Conservation (phyloP, 2,888 invertebrate genomes). For the Nipponacmea schrenckii region DNA sequence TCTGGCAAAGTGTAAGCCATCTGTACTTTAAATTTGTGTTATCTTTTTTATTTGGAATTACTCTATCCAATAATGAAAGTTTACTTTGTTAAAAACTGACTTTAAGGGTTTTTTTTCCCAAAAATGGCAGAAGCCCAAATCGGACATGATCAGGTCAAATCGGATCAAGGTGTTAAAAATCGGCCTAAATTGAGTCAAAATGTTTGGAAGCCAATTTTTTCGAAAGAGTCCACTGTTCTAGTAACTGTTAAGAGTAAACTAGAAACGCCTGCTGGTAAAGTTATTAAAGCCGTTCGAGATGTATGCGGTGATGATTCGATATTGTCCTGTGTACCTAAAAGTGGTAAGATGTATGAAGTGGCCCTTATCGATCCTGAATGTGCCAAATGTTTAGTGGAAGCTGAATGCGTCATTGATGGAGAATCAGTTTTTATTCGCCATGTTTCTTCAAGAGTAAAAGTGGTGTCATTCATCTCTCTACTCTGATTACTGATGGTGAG, state of each 20-base stretch:
- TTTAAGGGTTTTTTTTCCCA: too few relatives aligned
- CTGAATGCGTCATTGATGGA: background rate
- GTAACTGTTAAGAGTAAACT: background rate
- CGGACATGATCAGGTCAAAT: too few relatives aligned
- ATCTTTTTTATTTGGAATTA: too few relatives aligned
- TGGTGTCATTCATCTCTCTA: background rate
- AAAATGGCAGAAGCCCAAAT: too few relatives aligned
- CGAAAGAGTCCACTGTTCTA: background rate
- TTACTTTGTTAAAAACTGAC: too few relatives aligned
- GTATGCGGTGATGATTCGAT: background rate
- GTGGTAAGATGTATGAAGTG: background rate
- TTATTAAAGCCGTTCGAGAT: background rate
- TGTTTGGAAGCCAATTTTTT: too few relatives aligned
- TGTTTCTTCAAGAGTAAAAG: background rate
- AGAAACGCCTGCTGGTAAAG: background rate
- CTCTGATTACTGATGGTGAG: background rate
- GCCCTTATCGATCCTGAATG: background rate
- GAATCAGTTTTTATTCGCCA: background rate
- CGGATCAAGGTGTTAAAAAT: too few relatives aligned
- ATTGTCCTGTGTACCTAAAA: background rate
- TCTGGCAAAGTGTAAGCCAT: too few relatives aligned
- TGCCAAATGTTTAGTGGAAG: background rate
- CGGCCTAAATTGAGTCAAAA: too few relatives aligned
- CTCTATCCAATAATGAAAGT: too few relatives aligned
- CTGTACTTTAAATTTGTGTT: too few relatives aligned